phyloP scores from a whole-genome alignment of 2,797 vertebrate genomes.

The Streptopelia turtur region DNA sequence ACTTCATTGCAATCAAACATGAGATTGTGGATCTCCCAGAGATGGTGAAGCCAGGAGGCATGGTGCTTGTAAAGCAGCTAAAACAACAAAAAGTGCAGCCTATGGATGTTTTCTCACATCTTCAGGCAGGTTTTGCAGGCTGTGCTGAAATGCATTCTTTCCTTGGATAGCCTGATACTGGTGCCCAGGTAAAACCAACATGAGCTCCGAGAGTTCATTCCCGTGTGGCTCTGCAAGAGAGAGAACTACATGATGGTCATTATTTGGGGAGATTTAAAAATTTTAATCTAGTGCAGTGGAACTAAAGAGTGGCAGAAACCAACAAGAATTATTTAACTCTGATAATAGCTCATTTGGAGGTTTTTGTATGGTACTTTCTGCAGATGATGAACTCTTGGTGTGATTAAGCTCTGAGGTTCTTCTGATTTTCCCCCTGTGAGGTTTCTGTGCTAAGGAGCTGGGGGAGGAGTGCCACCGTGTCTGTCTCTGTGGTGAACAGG shows the following conservation, averaged over 20 bases:
- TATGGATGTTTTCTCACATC: not conserved
- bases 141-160: not conserved
- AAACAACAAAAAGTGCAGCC: not conserved
- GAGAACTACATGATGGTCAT: not conserved
- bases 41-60: not conserved
- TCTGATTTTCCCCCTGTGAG: not conserved
- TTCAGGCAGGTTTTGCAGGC: not conserved
- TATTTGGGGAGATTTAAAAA: not conserved
- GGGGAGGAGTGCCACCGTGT: not conserved
- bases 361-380: constrained; percentile 6
- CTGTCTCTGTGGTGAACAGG: constrained; percentile 37
- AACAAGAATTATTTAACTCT: not conserved
- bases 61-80: not conserved
- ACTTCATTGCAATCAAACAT: not conserved
- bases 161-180: not conserved
- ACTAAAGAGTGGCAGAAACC: not conserved
- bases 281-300: not conserved
- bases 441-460: constrained; percentile 3
- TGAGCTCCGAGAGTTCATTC: not conserved
- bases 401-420: not conserved
- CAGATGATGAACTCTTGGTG: not conserved
- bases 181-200: not conserved
- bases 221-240: not conserved
- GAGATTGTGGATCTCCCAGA: not conserved
- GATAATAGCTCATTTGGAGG: not conserved